A percentile compares a stretch with the other conserved stretches of the same genome.
Conservation (phyloP, 2,888 invertebrate genomes). For the Athalia rosae region DNA sequence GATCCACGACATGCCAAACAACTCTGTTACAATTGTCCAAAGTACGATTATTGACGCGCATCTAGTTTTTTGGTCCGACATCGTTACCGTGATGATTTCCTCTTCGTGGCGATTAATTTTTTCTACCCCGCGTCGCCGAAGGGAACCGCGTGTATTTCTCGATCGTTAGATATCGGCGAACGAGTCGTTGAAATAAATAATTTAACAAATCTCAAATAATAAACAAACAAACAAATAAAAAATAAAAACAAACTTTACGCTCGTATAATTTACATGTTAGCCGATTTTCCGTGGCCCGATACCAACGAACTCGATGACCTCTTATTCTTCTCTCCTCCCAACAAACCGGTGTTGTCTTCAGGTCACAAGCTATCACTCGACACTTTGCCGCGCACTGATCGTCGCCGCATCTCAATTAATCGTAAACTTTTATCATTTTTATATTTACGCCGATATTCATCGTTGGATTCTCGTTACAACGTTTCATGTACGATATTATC, state of each 20-base stretch:
- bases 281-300: conserved; percentile 30
- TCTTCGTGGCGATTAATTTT: background rate
- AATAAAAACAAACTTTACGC: conserved; percentile 46
- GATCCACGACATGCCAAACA: conserved; percentile 50
- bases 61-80: conserved; percentile 21
- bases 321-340: background rate
- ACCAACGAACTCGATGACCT: conserved; percentile 11
- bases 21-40: conserved; percentile 30
- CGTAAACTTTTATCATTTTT: conserved; percentile 23
- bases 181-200: conserved; percentile 2
- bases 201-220: conserved; percentile 1
- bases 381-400: conserved; percentile 52
- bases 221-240: conserved; percentile 46
- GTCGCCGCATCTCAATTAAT: conserved; percentile 36
- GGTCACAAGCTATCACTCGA: conserved; percentile 51
- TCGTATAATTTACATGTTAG: conserved; percentile 46
- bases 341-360: conserved; percentile 38
- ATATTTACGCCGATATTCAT: conserved; percentile 8
- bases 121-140: too few relatives aligned
- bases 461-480: background rate
- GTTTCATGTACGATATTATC: too few relatives aligned
- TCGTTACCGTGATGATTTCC: conserved; percentile 3
- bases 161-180: background rate
- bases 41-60: conserved; percentile 30
- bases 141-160: background rate